phyloP scores from a whole-genome alignment of 1,140 invertebrate species.

The Drusus annulatus region DNA sequence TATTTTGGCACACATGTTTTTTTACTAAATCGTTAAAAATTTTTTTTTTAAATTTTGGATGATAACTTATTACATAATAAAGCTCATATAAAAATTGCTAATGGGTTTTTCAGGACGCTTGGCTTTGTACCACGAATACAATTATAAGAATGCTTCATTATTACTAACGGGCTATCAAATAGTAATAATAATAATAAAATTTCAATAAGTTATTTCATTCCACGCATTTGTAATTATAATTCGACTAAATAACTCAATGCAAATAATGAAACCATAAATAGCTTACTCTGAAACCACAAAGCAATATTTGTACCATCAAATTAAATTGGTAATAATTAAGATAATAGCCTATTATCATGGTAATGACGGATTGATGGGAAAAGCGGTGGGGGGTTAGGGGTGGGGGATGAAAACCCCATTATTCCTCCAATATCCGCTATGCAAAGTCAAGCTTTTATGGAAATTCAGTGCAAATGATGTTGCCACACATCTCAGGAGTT shows the following conservation, averaged over 20 bases:
- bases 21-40: too few species aligned
- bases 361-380: constrained; percentile 17
- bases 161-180: too few species aligned
- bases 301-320: constrained; percentile 22
- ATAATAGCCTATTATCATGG: constrained; percentile 51
- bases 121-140: too few species aligned
- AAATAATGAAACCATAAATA: neutral
- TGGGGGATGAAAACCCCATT: constrained; percentile 43
- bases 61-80: too few species aligned
- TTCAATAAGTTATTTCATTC: too few species aligned
- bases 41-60: too few species aligned
- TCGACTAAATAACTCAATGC: neutral
- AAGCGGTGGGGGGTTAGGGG: neutral
- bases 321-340: constrained; percentile 40
- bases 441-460: constrained; percentile 56
- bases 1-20: too few species aligned
- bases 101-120: too few species aligned
- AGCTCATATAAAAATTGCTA: too few species aligned
- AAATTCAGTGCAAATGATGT: constrained; percentile 51
- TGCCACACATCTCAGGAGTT: constrained; percentile 21
- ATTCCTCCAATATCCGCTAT: constrained; percentile 50
- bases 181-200: too few species aligned
- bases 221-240: too few species aligned
- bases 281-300: constrained; percentile 17
- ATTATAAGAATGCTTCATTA: too few species aligned